Base-by-base conservation (phyloP, 2,888 invertebrate species). In the Ectemnius cavifrons region DNA sequence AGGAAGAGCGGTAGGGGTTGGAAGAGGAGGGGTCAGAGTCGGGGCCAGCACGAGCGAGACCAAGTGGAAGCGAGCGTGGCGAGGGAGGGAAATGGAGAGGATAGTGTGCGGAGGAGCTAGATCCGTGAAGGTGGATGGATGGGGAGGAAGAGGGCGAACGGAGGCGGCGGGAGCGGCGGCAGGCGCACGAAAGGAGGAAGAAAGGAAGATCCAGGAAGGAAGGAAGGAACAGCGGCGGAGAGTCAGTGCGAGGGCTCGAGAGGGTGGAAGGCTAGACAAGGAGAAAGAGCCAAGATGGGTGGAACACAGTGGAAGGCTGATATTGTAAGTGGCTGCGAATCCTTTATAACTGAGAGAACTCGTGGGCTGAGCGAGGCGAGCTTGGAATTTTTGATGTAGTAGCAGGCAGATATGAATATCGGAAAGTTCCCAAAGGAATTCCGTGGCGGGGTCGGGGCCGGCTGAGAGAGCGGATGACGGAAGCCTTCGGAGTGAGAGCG, bases 401-500 rank as follows among this genome's bases (percentile, higher is more conserved):
- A 87, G 86, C 86, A 81, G 83, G 85, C 85, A 85, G 88, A 89
- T 89, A 90, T 90, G 89, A 89, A 90, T 89, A 90, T 89, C 88
- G 88, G 88, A 88, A 89, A 89, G 88, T 90, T 89, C 85, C 88
- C 88, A 88, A 88, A 89, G 89, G 89, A 87, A 90, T 90, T 89
- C 87, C 88, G 74, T 69, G 75, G 85, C 37, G 37, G 37, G 85
- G 85, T 87, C 85, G 85, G 71, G 13, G 37, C 28, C n/a, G 11
- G 37, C 49, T 46, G 59, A 72, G 74, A 67, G 74, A n/a, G 59
- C 11, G 60, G 67, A 71, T 73, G 71, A 72, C 63, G 69, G 67
- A 69, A 59, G 57, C 28, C 61, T 63, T 67, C 49, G 46, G 57
- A 69, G 11, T 68, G 57, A 28, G 16, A 58, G 61, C 65, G 37